Percentiles rank a stretch among this genome's conserved stretches.
phyloP scores from a whole-genome alignment of 2,113 vertebrate genomes.

The Stomatorhinus ivindoensis region DNA sequence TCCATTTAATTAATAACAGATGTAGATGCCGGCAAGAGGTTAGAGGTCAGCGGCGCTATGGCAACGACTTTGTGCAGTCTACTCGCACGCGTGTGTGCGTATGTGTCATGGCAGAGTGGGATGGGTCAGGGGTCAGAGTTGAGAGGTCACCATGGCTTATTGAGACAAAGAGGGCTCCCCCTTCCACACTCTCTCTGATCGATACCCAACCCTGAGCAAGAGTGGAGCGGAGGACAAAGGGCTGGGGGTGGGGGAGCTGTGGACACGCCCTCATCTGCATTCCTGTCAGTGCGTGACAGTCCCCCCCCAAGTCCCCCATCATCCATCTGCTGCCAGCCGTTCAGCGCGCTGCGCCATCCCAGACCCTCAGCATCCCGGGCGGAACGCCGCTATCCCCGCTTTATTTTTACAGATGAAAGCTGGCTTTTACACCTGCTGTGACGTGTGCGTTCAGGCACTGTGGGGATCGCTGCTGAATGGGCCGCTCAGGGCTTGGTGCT shows the following conservation, averaged over 20 bases:
- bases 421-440: neutral
- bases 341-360: too few relatives aligned
- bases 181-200: conserved; percentile 50
- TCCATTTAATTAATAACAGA: conserved; percentile 73
- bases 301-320: conserved; percentile 36
- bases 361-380: neutral
- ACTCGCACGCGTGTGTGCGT: conserved; percentile 44
- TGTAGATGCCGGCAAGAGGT: conserved; percentile 58
- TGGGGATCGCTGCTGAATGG: neutral
- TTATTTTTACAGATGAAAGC: neutral
- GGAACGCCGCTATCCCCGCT: neutral
- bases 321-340: conserved; percentile 53
- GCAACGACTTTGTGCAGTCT: conserved; percentile 37
- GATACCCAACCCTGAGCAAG: conserved; percentile 38
- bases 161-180: conserved; percentile 61
- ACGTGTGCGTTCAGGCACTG: neutral
- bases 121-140: conserved; percentile 51
- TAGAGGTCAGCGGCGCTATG: conserved; percentile 66
- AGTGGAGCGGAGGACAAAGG: conserved; percentile 14
- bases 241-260: conserved; percentile 23
- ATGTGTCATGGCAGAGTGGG: conserved; percentile 37
- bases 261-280: conserved; percentile 45
- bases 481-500: neutral
- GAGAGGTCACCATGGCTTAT: conserved; percentile 63
- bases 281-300: conserved; percentile 37